Evolutionary conservation across 2,797 vertebrate genomes (phyloP).

Genomic region (Allobates femoralis): DNA sequence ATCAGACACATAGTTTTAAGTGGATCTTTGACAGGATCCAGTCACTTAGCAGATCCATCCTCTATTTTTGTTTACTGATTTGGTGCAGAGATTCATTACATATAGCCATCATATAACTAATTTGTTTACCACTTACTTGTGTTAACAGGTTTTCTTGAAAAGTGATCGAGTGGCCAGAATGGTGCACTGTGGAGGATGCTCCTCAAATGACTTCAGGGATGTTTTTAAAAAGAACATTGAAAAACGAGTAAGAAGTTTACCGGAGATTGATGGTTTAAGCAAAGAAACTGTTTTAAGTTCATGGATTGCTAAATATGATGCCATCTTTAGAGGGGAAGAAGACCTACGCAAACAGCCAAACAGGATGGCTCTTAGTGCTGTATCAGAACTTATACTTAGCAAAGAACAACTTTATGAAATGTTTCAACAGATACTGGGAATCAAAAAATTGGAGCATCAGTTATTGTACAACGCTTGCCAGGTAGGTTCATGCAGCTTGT

Average conservation of each 20-base stretch:
- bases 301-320: conserved; percentile 88
- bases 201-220: conserved; percentile 87
- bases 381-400: conserved; percentile 89
- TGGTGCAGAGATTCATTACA: too few relatives aligned
- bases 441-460: conserved; percentile 89
- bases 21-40: too few relatives aligned
- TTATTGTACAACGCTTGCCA: conserved; percentile 90
- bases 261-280: conserved; percentile 88
- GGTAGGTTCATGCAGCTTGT: conserved; percentile 71
- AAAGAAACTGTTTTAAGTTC: conserved; percentile 90
- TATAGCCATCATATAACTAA: too few relatives aligned
- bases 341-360: conserved; percentile 81
- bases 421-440: conserved; percentile 89
- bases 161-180: conserved; percentile 88
- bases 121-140: background rate
- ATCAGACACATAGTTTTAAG: too few relatives aligned
- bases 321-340: conserved; percentile 87
- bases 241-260: conserved; percentile 85
- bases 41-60: too few relatives aligned
- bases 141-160: conserved; percentile 85
- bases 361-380: conserved; percentile 82
- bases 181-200: conserved; percentile 88
- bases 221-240: conserved; percentile 92
- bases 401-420: conserved; percentile 92
- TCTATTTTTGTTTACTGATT: too few relatives aligned